Conservation (phyloP, 2,113 vertebrate species). For the Acrocephalus arundinaceus region DNA sequence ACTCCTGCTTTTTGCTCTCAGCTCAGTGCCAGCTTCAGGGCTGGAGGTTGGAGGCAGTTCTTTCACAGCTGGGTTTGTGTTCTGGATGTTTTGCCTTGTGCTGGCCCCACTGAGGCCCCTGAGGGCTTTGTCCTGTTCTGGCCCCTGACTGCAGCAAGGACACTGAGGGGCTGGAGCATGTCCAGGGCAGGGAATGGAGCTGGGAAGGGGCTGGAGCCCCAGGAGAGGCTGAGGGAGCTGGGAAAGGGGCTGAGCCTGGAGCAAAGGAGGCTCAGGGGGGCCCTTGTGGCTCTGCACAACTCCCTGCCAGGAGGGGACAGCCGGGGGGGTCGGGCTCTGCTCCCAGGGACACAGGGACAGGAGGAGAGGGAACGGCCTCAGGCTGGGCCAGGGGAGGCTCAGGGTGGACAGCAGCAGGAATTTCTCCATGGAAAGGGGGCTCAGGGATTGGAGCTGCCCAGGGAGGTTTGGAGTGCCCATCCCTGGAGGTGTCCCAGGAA, state of each 20-base stretch:
- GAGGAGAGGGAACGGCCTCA: neutral
- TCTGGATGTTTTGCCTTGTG: neutral
- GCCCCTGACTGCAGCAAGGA: neutral
- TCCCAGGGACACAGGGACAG: neutral
- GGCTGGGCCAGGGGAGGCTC: neutral
- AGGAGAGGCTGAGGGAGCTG: neutral
- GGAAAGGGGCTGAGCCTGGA: neutral
- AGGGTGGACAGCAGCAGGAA: neutral
- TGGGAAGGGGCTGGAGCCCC: neutral
- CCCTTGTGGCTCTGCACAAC: neutral
- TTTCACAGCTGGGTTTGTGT: neutral
- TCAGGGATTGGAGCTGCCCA: neutral
- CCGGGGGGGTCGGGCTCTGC: neutral
- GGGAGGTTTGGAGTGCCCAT: neutral
- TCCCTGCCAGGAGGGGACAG: neutral
- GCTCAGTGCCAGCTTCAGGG: neutral
- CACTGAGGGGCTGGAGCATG: accelerated
- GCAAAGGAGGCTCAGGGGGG: neutral
- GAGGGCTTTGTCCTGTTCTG: neutral
- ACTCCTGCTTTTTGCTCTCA: neutral
- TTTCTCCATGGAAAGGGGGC: neutral
- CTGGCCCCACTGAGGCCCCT: neutral
- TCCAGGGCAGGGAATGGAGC: neutral
- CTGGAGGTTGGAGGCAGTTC: neutral
- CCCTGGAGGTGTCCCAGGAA: neutral